Base-by-base conservation (phyloP, 1,140 invertebrate species). In the Drosophila chauvacae region DNA sequence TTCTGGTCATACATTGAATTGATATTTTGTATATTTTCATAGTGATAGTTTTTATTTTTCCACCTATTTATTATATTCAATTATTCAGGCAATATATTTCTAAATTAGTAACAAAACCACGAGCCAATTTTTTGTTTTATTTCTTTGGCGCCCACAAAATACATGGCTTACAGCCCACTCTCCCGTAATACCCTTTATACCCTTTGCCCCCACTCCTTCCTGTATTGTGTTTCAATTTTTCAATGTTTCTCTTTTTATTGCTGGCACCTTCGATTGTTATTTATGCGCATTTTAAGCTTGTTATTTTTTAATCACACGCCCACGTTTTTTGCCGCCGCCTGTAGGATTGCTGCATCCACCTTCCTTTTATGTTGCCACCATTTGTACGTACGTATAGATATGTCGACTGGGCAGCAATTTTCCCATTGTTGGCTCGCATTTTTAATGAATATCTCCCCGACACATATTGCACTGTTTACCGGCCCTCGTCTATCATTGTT, bases 251-350 rank as follows among this genome's bases (percentile, higher is more conserved):
- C 58, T 47, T 58, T 58, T 64, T 61, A 61, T 68, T 41, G 58
- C 45, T 56, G 53, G 47, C 77, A 68, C 39, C 65, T 64, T 65
- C 42, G 48, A 64, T 56, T 56, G 48, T 77, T 88, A 74, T 83
- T 88, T 88, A 88, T 84, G 84, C 84, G 72, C 84, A 83, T 84
- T 88, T 87, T 71, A 74, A 88, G 84, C 77, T 77, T 87, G 84
- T 88, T 87, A 84, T 87, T 87, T 87, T 87, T 88, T 84, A 88
- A 87, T 87, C 77, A 88, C 72, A 74, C 68, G 76, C 83, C 84
- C 72, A 83, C 79, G 64, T 87, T 77, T 74, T 57, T 50, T 71
- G 42, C 56, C 65, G 57, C 72, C 30, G 55, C 23, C 42, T 20
- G 44, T 70, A 30, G 51, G 51, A 41, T 69, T 57, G 62, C 30